Evolutionary conservation across 2,797 vertebrate species (phyloP).

Genomic region (Sylvilagus floridanus): DNA sequence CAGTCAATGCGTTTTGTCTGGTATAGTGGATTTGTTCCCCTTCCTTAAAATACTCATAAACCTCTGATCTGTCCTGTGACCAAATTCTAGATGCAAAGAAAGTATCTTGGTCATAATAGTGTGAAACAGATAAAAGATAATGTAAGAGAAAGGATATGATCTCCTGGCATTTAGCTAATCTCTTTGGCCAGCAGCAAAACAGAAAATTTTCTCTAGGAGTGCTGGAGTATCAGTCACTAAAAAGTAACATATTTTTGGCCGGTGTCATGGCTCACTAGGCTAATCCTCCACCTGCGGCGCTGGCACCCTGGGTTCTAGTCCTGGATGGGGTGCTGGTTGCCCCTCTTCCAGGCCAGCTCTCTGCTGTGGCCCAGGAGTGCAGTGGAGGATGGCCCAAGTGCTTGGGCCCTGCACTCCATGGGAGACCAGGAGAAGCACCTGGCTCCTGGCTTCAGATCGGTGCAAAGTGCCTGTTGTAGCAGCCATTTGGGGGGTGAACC

Average conservation of each 20-base stretch:
- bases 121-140: slow-evolving; percentile 84
- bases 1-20: slow-evolving; percentile 63
- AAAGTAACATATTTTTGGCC: slow-evolving; percentile 72
- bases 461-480: background rate
- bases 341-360: too few relatives aligned
- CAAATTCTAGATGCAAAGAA: slow-evolving; percentile 81
- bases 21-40: slow-evolving; percentile 36
- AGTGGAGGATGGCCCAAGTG: too few relatives aligned
- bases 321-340: too few relatives aligned
- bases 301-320: too few relatives aligned
- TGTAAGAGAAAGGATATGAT: slow-evolving; percentile 82
- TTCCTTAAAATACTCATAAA: slow-evolving; percentile 78
- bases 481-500: slow-evolving; percentile 53
- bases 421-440: too few relatives aligned
- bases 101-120: slow-evolving; percentile 83
- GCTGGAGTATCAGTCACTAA: slow-evolving; percentile 78
- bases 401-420: too few relatives aligned
- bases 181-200: slow-evolving; percentile 85
- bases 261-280: too few relatives aligned
- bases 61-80: slow-evolving; percentile 70
- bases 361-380: too few relatives aligned
- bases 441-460: too few relatives aligned
- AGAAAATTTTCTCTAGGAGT: slow-evolving; percentile 85
- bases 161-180: slow-evolving; percentile 82
- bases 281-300: too few relatives aligned